phyloP scores from a whole-genome alignment of 2,888 invertebrate genomes.

The Stenchaetothrips biformis region DNA sequence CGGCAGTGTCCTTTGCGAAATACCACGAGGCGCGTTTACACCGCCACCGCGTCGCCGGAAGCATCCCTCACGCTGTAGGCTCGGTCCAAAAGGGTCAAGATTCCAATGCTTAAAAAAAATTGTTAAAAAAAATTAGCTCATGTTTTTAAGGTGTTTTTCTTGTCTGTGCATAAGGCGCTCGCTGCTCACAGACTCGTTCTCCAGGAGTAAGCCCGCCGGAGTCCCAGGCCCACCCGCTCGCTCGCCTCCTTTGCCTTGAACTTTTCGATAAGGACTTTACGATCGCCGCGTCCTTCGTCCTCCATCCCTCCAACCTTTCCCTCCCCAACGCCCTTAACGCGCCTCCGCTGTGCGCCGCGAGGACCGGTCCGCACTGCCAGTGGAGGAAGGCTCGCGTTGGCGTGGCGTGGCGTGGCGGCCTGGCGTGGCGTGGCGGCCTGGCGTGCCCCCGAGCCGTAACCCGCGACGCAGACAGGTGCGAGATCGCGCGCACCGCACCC shows the following conservation, averaged over 20 bases:
- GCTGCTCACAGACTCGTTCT: not conserved
- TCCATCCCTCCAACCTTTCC: not conserved
- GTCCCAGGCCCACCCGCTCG: not conserved
- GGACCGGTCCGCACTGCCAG: too few relatives aligned
- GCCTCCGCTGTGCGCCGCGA: not conserved
- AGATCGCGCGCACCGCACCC: too few relatives aligned
- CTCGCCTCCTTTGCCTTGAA: not conserved
- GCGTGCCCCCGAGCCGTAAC: too few relatives aligned
- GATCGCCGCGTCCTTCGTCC: too few relatives aligned
- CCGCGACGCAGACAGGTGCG: too few relatives aligned
- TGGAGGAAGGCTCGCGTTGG: too few relatives aligned
- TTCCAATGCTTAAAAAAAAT: constrained; percentile 59
- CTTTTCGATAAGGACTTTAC: not conserved
- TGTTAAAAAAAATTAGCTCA: constrained; percentile 95
- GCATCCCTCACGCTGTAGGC: not conserved
- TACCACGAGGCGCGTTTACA: constrained; percentile 6
- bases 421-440: too few relatives aligned
- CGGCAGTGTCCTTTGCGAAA: not conserved
- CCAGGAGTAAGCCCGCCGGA: not conserved
- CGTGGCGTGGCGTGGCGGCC: too few relatives aligned
- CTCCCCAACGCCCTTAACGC: not conserved
- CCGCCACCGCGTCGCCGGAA: not conserved
- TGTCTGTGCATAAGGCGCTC: not conserved
- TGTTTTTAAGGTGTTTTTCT: constrained; percentile 45
- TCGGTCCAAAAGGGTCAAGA: not conserved